Percentiles rank a stretch among this genome's conserved stretches.
Evolutionary conservation across 1,140 invertebrate species (phyloP).

Genomic region (Drosophila pandora): DNA sequence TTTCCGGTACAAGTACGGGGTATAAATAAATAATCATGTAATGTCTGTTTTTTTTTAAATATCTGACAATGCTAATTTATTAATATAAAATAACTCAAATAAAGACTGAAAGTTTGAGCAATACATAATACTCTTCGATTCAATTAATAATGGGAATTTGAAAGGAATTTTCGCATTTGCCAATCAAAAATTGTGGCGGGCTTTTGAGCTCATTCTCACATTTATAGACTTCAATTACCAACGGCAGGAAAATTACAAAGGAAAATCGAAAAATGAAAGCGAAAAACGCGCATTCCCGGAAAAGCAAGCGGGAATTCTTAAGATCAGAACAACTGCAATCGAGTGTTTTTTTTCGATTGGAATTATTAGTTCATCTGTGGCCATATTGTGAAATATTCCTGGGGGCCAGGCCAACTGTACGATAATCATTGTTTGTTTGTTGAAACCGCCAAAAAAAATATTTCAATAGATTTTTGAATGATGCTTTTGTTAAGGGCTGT

Average conservation of each 20-base stretch:
- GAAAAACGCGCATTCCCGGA: constrained; percentile 30
- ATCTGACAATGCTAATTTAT: no score
- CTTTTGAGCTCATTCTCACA: constrained; percentile 2
- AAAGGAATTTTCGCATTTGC: constrained; percentile 2
- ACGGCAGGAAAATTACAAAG: constrained; percentile 2
- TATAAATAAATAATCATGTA: background rate
- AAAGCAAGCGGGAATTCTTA: constrained; percentile 9
- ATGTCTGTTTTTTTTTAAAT: no score
- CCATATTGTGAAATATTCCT: constrained; percentile 77
- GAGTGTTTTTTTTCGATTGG: constrained; percentile 60
- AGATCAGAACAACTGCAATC: constrained; percentile 54
- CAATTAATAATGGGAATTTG: background rate
- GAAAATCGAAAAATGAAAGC: background rate
- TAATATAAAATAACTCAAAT: no score
- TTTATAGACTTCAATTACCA: constrained; percentile 4
- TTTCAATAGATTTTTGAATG: constrained; percentile 61
- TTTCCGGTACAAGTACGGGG: background rate
- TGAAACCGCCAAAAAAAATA: constrained; percentile 47
- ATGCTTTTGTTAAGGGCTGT: constrained; percentile 67
- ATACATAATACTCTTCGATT: background rate
- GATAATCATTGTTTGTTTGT: constrained; percentile 64
- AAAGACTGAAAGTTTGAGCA: background rate
- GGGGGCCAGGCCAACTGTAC: constrained; percentile 50
- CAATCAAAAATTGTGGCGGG: background rate
- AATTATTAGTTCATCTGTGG: constrained; percentile 79